Conservation (phyloP, 53 echinoderm and acorn worm species). For the Temnopleurus reevesii region DNA sequence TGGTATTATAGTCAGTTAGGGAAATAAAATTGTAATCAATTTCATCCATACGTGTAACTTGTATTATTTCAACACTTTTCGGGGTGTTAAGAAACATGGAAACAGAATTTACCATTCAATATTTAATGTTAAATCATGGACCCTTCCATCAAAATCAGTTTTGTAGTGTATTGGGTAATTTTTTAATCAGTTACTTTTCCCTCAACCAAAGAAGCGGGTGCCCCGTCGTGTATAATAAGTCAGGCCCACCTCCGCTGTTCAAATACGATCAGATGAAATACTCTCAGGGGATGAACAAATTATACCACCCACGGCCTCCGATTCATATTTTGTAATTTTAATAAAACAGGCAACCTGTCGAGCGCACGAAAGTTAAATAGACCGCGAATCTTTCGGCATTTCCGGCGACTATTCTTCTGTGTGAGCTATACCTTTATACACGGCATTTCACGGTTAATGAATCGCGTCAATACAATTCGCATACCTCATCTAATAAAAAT, state of each 20-base stretch:
- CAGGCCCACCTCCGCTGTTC: background rate
- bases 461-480: background rate
- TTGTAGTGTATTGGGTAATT: too few species aligned
- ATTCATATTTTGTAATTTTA: background rate
- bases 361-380: background rate
- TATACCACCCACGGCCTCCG: background rate
- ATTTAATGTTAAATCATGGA: background rate
- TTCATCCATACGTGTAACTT: too few species aligned
- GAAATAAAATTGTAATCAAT: too few species aligned
- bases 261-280: background rate
- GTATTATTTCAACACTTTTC: too few species aligned
- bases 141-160: background rate
- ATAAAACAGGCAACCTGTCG: background rate
- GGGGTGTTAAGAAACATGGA: too few species aligned
- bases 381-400: background rate
- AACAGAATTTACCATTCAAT: background rate
- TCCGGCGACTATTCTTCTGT: background rate
- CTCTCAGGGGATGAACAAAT: background rate
- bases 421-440: background rate
- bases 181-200: too few species aligned
- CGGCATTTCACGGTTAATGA: conserved; percentile 4
- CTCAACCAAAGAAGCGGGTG: too few species aligned
- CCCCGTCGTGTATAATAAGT: too few species aligned
- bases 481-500: background rate
- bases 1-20: too few species aligned